Percentiles rank a stretch among this genome's conserved stretches.
Evolutionary conservation across 2,113 vertebrate species (phyloP).

Genomic region (Dipodomys spectabilis): DNA sequence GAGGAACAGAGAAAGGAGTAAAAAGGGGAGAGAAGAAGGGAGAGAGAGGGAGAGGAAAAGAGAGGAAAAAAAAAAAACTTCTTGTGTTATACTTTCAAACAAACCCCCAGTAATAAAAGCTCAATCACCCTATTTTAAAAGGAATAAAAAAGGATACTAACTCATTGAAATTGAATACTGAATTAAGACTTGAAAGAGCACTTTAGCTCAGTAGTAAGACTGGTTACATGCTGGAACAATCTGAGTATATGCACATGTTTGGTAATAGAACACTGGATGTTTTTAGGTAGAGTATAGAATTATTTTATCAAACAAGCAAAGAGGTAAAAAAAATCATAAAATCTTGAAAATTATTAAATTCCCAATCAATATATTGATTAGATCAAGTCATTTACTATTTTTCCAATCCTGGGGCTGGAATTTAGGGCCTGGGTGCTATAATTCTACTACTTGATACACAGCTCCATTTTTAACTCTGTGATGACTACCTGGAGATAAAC

Average conservation of each 20-base stretch:
- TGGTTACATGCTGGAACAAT: background rate
- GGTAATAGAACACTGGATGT: background rate
- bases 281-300: background rate
- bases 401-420: too few relatives aligned
- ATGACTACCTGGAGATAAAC: too few relatives aligned
- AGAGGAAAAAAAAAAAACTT: background rate
- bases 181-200: background rate
- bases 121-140: background rate
- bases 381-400: background rate
- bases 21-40: background rate
- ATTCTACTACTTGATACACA: too few relatives aligned
- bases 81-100: background rate
- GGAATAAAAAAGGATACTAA: background rate
- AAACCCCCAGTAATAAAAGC: slow-evolving; percentile 22
- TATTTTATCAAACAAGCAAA: background rate
- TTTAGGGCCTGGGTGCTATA: too few relatives aligned
- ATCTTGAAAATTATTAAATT: background rate
- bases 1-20: background rate
- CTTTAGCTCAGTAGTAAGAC: background rate
- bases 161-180: background rate
- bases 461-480: too few relatives aligned
- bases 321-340: slow-evolving; percentile 35
- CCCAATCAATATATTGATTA: background rate
- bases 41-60: background rate
- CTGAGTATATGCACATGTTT: background rate